Conservation (phyloP, 1,140 invertebrate species). For the Hypsibius dujardini region DNA sequence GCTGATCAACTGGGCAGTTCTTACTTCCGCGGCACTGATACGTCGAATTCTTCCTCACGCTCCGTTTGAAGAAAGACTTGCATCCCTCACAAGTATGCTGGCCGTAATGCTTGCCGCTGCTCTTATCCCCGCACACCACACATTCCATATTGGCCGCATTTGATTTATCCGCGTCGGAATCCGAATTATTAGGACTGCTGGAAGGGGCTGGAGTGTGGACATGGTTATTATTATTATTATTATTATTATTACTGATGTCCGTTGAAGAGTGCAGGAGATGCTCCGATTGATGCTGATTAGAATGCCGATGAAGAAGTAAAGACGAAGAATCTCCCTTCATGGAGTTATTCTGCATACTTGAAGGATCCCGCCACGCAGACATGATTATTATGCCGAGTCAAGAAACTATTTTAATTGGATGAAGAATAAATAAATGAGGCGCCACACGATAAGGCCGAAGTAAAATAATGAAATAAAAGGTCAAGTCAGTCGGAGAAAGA, state of each 20-base stretch:
- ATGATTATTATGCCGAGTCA: not conserved
- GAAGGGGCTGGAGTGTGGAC: not conserved
- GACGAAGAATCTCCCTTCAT: too few species aligned
- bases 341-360: not conserved
- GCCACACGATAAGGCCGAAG: too few species aligned
- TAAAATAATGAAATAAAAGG: too few species aligned
- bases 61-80: slow-evolving; percentile 95
- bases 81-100: slow-evolving; percentile 98
- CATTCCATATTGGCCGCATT: slow-evolving; percentile 52
- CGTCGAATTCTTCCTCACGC: slow-evolving; percentile 82
- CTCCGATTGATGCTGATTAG: too few species aligned
- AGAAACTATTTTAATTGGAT: too few species aligned
- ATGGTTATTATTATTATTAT: not conserved
- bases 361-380: slow-evolving; percentile 4
- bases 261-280: too few species aligned
- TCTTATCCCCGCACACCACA: slow-evolving; percentile 96
- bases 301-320: too few species aligned
- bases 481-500: too few species aligned
- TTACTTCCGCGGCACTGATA: slow-evolving; percentile 91
- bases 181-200: not conserved
- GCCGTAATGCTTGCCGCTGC: slow-evolving; percentile 94
- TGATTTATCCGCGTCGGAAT: not conserved
- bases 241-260: too few species aligned
- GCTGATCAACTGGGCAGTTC: slow-evolving; percentile 95
- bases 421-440: too few species aligned